A percentile compares a stretch with the other conserved stretches of the same genome.
Conservation (phyloP, 2,113 vertebrate species). For the Hemiprocne comata region DNA sequence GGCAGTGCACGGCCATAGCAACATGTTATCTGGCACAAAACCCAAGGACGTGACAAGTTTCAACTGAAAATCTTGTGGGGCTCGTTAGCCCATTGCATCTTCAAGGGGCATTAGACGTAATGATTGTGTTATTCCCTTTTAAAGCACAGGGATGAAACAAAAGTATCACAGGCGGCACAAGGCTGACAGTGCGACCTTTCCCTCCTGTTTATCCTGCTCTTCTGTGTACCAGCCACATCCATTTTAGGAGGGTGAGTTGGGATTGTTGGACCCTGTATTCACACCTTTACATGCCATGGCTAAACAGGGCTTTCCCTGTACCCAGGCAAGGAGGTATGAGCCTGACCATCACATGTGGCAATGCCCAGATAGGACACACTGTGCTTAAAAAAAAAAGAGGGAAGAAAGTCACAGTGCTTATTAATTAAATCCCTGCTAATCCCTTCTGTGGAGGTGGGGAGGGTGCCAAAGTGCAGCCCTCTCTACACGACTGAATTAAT, state of each 20-base stretch:
- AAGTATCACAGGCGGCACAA: fast-evolving
- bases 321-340: not conserved
- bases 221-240: not conserved
- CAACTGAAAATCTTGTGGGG: not conserved
- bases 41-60: not conserved
- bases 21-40: constrained; percentile 24
- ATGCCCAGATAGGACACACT: not conserved
- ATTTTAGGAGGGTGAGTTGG: not conserved
- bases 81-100: not conserved
- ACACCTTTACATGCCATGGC: not conserved
- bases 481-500: not conserved
- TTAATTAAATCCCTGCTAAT: constrained; percentile 14
- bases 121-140: not conserved
- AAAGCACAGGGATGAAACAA: not conserved
- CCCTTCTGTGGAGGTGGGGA: not conserved
- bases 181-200: not conserved
- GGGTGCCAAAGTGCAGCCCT: not conserved
- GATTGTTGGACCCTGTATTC: not conserved
- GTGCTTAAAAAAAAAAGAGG: not conserved
- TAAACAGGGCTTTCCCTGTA: not conserved
- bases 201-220: not conserved
- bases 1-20: constrained; percentile 9
- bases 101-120: not conserved
- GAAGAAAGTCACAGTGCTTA: not conserved
- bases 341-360: not conserved